Evolutionary conservation across 2,113 vertebrate genomes (phyloP), one percentile per base, ranked within the genome.

Genomic region (Pachycephala philippinensis): DNA sequence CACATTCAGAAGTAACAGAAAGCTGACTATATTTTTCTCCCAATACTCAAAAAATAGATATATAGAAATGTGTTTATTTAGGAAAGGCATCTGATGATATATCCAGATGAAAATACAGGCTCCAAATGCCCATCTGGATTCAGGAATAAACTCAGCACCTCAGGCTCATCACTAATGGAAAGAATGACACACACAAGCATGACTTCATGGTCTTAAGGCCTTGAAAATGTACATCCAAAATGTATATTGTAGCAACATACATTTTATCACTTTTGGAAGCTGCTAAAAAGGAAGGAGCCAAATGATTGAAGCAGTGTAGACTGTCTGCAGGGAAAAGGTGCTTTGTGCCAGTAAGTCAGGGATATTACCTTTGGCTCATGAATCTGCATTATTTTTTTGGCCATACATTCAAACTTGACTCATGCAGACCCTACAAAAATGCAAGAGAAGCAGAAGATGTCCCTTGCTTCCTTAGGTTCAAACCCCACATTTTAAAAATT

Each of bases 81-180:
- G 71, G 14, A 90, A 74, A 85, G 40, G 15, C 40, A 66, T 74
- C 50, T 94, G 71, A 83, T 63, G 35, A 14, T 31, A 11, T 59
- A 50, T 23, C 31, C 39, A 93, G 56, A 87, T 39, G 33, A 84
- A 88, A 96, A 87, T 56, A 20, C 28, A 76, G 31, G 47, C 53
- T 89, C 53, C 69, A 93, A 77, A 84, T 63, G 66, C 42, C 53
- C 82, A 71, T 84, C 68, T 86, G 70, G 63, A 87, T 50, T 79
- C 37, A 68, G 81, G 71, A 90, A 78, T 28, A 65, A 91, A 82
- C 66, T 91, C 87, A 71, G 42, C 47, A 72, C 52, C 18, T 85
- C 60, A 3, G 45, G 60, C 47, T 94, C 79, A 74, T 93, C 70
- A 30, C 50, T 92, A 77, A 74, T 83, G 91, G 96, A 97, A 97